Base-by-base conservation (phyloP, 1,140 invertebrate genomes). In the Coboldia fuscipes region DNA sequence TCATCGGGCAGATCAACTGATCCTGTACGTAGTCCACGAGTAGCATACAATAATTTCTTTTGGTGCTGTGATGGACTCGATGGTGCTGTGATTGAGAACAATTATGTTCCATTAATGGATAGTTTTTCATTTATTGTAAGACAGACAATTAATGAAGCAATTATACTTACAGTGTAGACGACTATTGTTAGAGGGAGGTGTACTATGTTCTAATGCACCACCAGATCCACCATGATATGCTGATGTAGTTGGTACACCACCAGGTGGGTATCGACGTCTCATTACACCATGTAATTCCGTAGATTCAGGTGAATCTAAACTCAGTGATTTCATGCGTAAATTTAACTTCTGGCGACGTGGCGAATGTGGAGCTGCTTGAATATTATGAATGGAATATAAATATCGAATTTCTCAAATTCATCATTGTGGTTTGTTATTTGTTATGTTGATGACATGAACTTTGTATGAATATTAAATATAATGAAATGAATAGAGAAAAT, bases 301-400 rank as follows among this genome's bases (percentile, higher is more conserved):
- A 36, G 83, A 83, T 58, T 96, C 89, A 15, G 88, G 86, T 9
- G 85, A 90, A 56, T 96, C 90, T 67, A 96, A 58, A 26, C 88
- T 94, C 44, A 96, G 72, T 54, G 84, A 90, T 68, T 96, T 96
- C 89, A 94, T 94, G 46, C 90, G 72, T 56, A 93, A 71, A 62
- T 92, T 93, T 58, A 96, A 67, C 62, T 90, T 85, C 66, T 92
- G 85, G 37, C 86, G 72, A 53, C 86, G 74, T 43, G 89, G 89
- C 58, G 86, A 93, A 62, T 93, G 88, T 38, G 88, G 86, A 44
- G 86, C 89, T 93, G 74, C 51, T 54, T 51, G n/a, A n/a, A n/a
- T n/a, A n/a, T n/a, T n/a, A n/a, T n/a, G n/a, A n/a, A n/a, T n/a
- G n/a, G n/a, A n/a, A n/a, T n/a, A n/a, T n/a, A n/a, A n/a, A n/a